Percentiles rank a stretch among this genome's conserved stretches.
Evolutionary conservation across 2,888 invertebrate species (phyloP).

Genomic region (Ormyrus thymus): DNA sequence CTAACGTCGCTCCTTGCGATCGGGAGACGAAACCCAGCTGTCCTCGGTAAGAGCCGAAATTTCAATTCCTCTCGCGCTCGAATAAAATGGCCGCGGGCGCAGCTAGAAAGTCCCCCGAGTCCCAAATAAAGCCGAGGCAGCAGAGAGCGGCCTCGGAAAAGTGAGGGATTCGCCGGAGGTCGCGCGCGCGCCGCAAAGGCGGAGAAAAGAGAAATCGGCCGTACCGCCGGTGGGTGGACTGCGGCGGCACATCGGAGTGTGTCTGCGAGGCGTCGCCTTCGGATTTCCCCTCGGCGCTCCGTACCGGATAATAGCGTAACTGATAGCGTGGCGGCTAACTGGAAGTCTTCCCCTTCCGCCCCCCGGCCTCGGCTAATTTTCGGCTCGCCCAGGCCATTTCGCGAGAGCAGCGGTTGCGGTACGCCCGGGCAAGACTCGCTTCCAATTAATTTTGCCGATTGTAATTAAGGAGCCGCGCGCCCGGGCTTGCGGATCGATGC

Average conservation of each 20-base stretch:
- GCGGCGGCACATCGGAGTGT: not conserved
- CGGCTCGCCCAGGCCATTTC: conserved; percentile 70
- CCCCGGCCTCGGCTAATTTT: conserved; percentile 68
- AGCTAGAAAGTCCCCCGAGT: not conserved
- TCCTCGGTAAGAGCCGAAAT: too few species aligned
- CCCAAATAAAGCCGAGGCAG: not conserved
- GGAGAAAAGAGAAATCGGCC: conserved; percentile 47
- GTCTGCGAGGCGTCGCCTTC: not conserved
- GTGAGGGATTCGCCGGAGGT: conserved; percentile 19
- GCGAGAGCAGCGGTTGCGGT: conserved; percentile 2
- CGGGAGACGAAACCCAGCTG: too few species aligned
- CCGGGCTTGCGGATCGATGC: too few species aligned
- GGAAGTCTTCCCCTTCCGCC: conserved; percentile 62
- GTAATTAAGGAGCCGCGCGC: not conserved
- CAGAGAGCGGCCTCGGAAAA: conserved; percentile 1
- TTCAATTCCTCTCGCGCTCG: too few species aligned
- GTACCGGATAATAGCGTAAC: conserved; percentile 72
- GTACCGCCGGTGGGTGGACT: conserved; percentile 13
- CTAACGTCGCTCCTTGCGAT: too few species aligned
- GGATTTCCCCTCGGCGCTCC: conserved; percentile 63
- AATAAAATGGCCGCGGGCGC: too few species aligned
- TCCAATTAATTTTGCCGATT: conserved; percentile 56
- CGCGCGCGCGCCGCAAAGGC: conserved; percentile 6
- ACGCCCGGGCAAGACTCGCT: conserved; percentile 23
- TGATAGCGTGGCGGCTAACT: conserved; percentile 72